Evolutionary conservation across 2,888 invertebrate species (phyloP), one percentile per base, ranked within the genome.

Genomic region (Agonum fuliginosum): DNA sequence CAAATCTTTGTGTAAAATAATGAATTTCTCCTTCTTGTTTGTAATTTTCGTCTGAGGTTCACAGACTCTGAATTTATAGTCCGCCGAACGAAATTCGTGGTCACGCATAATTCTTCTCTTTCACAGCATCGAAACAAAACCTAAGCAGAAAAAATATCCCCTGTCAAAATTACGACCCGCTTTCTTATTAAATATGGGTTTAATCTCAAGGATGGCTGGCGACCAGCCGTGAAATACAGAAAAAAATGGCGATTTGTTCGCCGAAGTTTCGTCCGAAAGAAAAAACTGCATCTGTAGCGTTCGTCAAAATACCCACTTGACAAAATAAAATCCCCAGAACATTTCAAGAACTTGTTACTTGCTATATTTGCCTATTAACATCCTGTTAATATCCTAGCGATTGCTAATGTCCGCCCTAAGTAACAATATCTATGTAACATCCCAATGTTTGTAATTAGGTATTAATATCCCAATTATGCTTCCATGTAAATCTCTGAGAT

Each of bases 131-230:
- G 54, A 54, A 54, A 54, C 54, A 54, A 54, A 54, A 54, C 54
- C 54, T 54, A 54, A 54, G 54, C 54, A 54, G 54, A 24, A 54
- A 54, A 54, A 54, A 54, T 54, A 54, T 22, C 54, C 54, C 24
- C 54, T 54, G 54, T 54, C 54, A 54, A 54, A 54, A 54, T 54
- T 54, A 54, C 22, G 54, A 54, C 20, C 54, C 54, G 10, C n/a
- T 62, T 62, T 37, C 62, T 62, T 62, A 62, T 62, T 62, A 62
- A 62, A 62, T 62, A 62, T 62, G 62, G 37, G 34, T 62, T 62
- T 62, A 62, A 62, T 62, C 62, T 37, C 24, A 22, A 54, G 54
- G 30, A 62, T 34, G 30, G 34, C 34, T 34, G 30, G 34, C 34
- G 37, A 3, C 62, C 62, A 37, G 17, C 34, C 34, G 62, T 62